Percentiles rank a stretch among this genome's conserved stretches.
These are phyloP conservation scores for Lasius fuliginosus DNA, from an alignment of 2,888 invertebrate species.

Conservation along the genomic window DNA sequence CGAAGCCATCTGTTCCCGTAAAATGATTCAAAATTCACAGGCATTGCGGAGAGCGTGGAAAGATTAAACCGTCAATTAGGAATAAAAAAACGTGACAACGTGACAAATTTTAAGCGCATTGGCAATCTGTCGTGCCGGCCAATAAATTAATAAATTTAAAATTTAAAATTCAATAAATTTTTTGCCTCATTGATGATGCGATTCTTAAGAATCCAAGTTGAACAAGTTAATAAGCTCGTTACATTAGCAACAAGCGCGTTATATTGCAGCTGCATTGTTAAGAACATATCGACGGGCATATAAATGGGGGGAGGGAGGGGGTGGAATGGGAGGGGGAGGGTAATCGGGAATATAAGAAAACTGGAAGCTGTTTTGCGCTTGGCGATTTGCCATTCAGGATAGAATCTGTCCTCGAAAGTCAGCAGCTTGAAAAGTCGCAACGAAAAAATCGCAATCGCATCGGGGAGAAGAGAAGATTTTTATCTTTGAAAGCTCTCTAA, in stretches of 20 bases:
- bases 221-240: conserved; percentile 19
- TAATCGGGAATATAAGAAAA: background rate
- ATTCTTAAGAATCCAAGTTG: conserved; percentile 14
- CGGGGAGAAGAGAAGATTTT: conserved; percentile 13
- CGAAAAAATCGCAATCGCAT: conserved; percentile 38
- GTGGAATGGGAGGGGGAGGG: background rate
- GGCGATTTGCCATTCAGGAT: conserved; percentile 14
- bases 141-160: conserved; percentile 12
- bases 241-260: conserved; percentile 4
- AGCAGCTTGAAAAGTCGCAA: conserved; percentile 16
- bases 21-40: background rate
- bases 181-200: conserved; percentile 1
- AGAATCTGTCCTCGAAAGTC: conserved; percentile 2
- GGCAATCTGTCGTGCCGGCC: background rate
- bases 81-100: background rate
- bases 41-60: background rate
- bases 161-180: background rate
- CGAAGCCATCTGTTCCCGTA: background rate
- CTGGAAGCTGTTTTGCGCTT: conserved; percentile 15
- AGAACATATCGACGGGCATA: background rate
- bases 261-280: background rate
- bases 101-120: conserved; percentile 2
- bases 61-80: conserved; percentile 4
- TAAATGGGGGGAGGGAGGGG: background rate
- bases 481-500: conserved; percentile 34